phyloP scores from a whole-genome alignment of 2,113 vertebrate species.

The Chlorodrepanis virens region DNA sequence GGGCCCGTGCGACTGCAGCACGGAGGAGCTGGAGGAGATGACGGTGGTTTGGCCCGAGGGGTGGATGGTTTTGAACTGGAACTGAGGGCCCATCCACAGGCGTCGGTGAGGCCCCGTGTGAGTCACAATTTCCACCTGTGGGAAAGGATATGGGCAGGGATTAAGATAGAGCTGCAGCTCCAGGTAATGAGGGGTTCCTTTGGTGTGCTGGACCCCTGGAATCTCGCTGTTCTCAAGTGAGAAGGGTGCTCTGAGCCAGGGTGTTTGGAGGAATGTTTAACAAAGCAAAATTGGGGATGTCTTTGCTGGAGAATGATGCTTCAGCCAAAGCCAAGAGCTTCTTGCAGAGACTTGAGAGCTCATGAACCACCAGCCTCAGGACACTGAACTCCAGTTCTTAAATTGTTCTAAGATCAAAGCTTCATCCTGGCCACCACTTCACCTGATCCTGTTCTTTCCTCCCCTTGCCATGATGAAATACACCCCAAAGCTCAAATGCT shows the following conservation, averaged over 20 bases:
- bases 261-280: neutral
- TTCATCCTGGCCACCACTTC: neutral
- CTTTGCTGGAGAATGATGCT: neutral
- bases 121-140: slow-evolving; percentile 98
- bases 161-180: neutral
- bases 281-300: fast-evolving
- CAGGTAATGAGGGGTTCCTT: fast-evolving
- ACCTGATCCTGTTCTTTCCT: neutral
- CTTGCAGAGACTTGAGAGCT: neutral
- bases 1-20: slow-evolving; percentile 94
- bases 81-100: slow-evolving; percentile 99
- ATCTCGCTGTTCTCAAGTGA: neutral
- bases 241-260: neutral
- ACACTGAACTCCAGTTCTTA: neutral
- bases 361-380: neutral
- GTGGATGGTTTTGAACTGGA: slow-evolving; percentile 99
- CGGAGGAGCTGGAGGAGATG: slow-evolving; percentile 96
- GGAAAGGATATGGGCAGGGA: neutral
- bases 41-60: slow-evolving; percentile 96
- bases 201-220: fast-evolving
- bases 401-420: fast-evolving
- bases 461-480: neutral
- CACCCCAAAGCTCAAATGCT: fast-evolving
- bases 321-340: neutral
- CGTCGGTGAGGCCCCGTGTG: slow-evolving; percentile 94